A percentile compares a stretch with the other conserved stretches of the same genome.
Conservation (phyloP, 1,140 invertebrate species). For the Andricus grossulariae region DNA sequence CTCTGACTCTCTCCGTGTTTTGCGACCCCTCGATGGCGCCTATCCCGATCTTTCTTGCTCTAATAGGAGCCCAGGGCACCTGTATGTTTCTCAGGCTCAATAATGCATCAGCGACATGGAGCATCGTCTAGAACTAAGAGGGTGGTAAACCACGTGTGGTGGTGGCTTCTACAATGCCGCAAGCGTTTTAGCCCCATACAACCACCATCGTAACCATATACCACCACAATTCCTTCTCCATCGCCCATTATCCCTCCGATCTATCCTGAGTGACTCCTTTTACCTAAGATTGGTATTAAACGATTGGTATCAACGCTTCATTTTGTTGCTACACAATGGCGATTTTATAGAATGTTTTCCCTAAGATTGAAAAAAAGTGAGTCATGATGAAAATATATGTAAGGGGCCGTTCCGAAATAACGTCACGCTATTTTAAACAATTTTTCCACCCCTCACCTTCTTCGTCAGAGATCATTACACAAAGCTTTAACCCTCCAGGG, state of each 20-base stretch:
- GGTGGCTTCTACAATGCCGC: constrained; percentile 38
- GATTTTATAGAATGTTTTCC: no score
- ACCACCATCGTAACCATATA: constrained; percentile 37
- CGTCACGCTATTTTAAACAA: no score
- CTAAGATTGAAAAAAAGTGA: no score
- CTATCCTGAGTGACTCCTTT: background rate
- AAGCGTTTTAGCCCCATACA: constrained; percentile 56
- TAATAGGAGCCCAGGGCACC: constrained; percentile 63
- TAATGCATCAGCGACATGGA: constrained; percentile 66
- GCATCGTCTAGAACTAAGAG: constrained; percentile 55
- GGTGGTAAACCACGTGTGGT: constrained; percentile 55
- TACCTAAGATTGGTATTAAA: background rate
- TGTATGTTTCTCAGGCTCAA: constrained; percentile 70
- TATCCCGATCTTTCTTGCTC: constrained; percentile 52
- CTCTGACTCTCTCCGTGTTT: constrained; percentile 9
- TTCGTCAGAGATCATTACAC: no score
- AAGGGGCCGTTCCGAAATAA: no score
- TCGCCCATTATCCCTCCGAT: background rate
- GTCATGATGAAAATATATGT: no score
- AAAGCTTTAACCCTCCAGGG: no score
- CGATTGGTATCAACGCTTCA: no score
- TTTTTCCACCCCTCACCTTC: no score
- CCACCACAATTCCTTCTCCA: background rate
- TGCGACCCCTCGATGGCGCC: constrained; percentile 31
- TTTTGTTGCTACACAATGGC: no score